phyloP scores from a whole-genome alignment of 1,140 invertebrate genomes.

The Pinna nobilis region DNA sequence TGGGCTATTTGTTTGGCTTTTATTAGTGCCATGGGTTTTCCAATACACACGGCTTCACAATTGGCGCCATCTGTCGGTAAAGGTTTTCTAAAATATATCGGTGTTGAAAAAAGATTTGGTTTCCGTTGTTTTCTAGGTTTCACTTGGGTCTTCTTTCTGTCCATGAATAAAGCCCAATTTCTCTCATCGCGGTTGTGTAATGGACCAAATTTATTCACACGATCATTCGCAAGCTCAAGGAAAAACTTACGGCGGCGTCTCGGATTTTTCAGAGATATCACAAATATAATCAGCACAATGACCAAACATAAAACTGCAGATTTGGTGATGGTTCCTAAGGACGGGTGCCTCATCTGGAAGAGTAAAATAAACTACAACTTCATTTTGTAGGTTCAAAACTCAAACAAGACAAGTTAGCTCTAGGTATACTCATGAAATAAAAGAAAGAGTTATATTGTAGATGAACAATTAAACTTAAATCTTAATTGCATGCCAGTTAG shows the following conservation, averaged over 20 bases:
- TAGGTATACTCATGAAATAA: too few relatives aligned
- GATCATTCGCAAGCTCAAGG: slow-evolving; percentile 2
- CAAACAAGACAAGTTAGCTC: too few relatives aligned
- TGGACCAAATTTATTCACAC: background rate
- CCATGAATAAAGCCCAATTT: too few relatives aligned
- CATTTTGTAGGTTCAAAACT: too few relatives aligned
- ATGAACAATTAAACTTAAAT: too few relatives aligned
- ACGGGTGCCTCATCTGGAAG: background rate
- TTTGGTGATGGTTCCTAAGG: background rate
- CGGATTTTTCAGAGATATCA: too few relatives aligned
- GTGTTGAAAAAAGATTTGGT: background rate
- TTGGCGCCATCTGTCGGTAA: background rate
- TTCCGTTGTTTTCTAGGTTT: background rate
- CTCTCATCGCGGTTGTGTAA: slow-evolving; percentile 3
- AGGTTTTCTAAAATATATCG: slow-evolving; percentile 2
- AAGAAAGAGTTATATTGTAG: too few relatives aligned
- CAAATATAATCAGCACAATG: background rate
- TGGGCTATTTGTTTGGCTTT: background rate
- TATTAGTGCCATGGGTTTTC: background rate
- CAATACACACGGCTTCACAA: background rate
- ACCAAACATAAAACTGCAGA: background rate
- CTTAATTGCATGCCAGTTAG: too few relatives aligned
- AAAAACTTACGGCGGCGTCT: too few relatives aligned
- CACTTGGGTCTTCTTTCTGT: background rate
- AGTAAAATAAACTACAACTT: too few relatives aligned